Conservation (phyloP, 2,113 vertebrate species). For the Plotosus lineatus region DNA sequence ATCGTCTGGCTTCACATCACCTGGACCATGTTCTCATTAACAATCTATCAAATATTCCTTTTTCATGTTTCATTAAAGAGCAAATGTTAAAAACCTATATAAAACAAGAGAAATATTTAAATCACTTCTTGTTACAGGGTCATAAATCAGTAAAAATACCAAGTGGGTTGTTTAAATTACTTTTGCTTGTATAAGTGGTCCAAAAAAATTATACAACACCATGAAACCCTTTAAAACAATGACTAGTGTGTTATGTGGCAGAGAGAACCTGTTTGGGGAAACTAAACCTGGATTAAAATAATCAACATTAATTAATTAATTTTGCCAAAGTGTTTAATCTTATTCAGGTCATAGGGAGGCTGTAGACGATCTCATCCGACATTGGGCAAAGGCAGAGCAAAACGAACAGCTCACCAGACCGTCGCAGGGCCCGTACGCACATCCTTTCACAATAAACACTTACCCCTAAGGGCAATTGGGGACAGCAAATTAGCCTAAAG, state of each 20-base stretch:
- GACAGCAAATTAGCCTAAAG: too few species aligned
- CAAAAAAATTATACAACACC: not conserved
- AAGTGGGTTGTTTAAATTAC: not conserved
- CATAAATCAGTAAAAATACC: not conserved
- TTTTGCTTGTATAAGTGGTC: not conserved
- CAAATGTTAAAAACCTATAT: not conserved
- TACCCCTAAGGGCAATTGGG: too few species aligned
- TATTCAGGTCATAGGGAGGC: too few species aligned
- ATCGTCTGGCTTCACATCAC: not conserved
- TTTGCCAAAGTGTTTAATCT: too few species aligned
- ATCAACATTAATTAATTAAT: not conserved
- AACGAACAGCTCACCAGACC: too few species aligned
- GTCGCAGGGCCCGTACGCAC: too few species aligned
- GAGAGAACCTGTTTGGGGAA: not conserved
- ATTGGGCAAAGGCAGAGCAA: too few species aligned
- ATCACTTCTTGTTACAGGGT: not conserved
- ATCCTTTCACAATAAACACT: too few species aligned
- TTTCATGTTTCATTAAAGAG: not conserved
- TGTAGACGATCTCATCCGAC: too few species aligned
- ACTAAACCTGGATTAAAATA: not conserved
- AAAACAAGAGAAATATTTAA: not conserved
- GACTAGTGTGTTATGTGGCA: not conserved
- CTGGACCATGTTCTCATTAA: not conserved
- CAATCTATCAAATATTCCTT: not conserved
- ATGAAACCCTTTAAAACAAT: not conserved